These are phyloP conservation scores for Seriola aureovittata DNA, from an alignment of 2,113 vertebrate genomes.

Conservation along the genomic window DNA sequence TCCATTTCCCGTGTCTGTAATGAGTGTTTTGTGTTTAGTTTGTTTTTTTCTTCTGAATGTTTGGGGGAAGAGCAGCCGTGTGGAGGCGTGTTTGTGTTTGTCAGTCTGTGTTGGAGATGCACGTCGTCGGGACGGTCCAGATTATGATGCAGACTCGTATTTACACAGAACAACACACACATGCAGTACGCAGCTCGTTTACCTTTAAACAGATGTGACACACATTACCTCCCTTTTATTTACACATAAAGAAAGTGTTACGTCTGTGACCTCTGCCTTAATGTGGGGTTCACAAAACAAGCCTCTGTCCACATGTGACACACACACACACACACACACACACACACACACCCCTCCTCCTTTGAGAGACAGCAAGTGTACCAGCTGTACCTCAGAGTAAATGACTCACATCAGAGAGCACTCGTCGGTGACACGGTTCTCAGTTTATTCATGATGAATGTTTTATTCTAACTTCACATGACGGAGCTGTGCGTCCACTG, in stretches of 20 bases:
- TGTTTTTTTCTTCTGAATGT: constrained; percentile 57
- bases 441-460: constrained; percentile 39
- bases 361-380: background rate
- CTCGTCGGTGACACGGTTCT: constrained; percentile 38
- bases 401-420: constrained; percentile 51
- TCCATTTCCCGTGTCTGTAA: constrained; percentile 54
- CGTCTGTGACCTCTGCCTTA: constrained; percentile 56
- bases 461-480: constrained; percentile 59
- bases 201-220: constrained; percentile 47
- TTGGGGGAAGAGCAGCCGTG: constrained; percentile 58
- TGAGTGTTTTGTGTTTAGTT: constrained; percentile 31
- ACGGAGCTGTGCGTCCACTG: constrained; percentile 11
- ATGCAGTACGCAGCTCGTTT: background rate
- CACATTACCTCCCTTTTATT: constrained; percentile 21
- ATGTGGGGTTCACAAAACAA: constrained; percentile 40
- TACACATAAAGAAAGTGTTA: constrained; percentile 29
- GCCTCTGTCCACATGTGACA: constrained; percentile 35
- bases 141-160: constrained; percentile 35
- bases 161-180: constrained; percentile 22
- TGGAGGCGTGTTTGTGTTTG: constrained; percentile 72
- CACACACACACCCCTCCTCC: constrained; percentile 1
- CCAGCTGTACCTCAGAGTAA: constrained; percentile 46
- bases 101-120: constrained; percentile 34
- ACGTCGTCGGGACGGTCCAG: constrained; percentile 25
- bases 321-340: background rate